These are phyloP conservation scores for Paraplagusia blochii DNA, from an alignment of 2,113 vertebrate genomes.

Conservation along the genomic window DNA sequence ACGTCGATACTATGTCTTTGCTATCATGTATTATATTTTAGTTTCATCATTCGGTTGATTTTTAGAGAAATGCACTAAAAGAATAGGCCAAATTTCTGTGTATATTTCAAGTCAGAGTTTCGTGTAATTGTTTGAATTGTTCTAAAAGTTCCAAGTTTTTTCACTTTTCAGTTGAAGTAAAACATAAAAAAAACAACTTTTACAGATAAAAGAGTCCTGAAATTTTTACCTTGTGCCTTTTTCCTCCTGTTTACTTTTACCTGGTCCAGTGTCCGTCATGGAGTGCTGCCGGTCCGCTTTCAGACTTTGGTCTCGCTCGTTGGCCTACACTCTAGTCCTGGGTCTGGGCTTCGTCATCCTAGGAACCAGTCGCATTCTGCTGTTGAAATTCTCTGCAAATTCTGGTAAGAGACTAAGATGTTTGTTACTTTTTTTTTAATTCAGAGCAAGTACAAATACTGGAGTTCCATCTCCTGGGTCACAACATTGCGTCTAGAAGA, in stretches of 20 bases:
- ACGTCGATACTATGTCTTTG: too few relatives aligned
- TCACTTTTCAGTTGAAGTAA: too few relatives aligned
- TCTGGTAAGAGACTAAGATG: slow-evolving; percentile 72
- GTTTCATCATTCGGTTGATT: too few relatives aligned
- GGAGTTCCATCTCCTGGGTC: neutral
- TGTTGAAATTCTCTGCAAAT: slow-evolving; percentile 93
- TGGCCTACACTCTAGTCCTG: slow-evolving; percentile 80
- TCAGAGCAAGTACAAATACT: neutral
- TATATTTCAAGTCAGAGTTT: too few relatives aligned
- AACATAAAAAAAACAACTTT: too few relatives aligned
- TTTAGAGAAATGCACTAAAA: too few relatives aligned
- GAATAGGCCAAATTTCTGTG: too few relatives aligned
- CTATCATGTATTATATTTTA: too few relatives aligned
- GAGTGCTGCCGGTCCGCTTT: slow-evolving; percentile 46
- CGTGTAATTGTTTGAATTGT: too few relatives aligned
- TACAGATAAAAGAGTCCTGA: neutral
- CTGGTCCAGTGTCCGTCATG: slow-evolving; percentile 32
- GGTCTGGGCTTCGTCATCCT: slow-evolving; percentile 81
- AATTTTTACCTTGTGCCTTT: neutral
- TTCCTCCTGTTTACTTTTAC: neutral
- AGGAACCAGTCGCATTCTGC: slow-evolving; percentile 89
- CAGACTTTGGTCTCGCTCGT: slow-evolving; percentile 74
- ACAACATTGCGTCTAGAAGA: too few relatives aligned
- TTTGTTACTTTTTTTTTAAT: neutral
- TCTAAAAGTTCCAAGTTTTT: too few relatives aligned